Base-by-base conservation (phyloP, 2,888 invertebrate genomes). In the Epistrophe grossulariae region DNA sequence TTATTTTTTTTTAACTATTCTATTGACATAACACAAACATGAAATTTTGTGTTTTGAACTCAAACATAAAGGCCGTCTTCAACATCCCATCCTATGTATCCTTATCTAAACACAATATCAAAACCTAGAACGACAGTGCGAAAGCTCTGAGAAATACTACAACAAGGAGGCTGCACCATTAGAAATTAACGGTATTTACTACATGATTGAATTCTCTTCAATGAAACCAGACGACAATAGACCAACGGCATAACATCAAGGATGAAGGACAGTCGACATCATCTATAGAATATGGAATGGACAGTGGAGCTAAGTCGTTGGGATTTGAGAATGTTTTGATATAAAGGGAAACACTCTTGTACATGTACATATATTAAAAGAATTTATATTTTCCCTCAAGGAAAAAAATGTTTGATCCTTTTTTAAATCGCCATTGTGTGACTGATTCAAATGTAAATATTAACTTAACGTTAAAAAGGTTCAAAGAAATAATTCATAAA, bases 121-220 rank as follows among this genome's bases (percentile, higher is more conserved):
- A 81, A 45, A 70, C 59, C 24, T 59, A 48, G 13, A 11, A 78
- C 66, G 64, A 57, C 82, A 72, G 48, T 66, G 52, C n/a, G 38
- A 35, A 76, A 70, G 13, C 50, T 57, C 28, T 50, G 13, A 38
- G 17, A 59, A 59, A 10, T n/a, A 72, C 71, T 72, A 71, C 64
- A 82, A 8, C 28, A 82, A 77, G 68, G 40, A 71, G 64, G 77
- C 57, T 57, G 40, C 19, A 77, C 81, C 64, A 35, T 77, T 45
- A 55, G 64, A 57, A 71, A 57, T 70, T 71, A 71, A 76, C 62
- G 77, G 48, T 77, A 64, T 76, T 81, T 55, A 71, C 76, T 55
- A 64, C 62, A 81, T 50, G 45, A 70, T 76, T 81, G 52, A 62
- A 81, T 70, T 81, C 68, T 40, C 74, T 76, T 62, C 52, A 70